Conservation (phyloP, 2,888 invertebrate genomes). For the Urechis unicinctus region DNA sequence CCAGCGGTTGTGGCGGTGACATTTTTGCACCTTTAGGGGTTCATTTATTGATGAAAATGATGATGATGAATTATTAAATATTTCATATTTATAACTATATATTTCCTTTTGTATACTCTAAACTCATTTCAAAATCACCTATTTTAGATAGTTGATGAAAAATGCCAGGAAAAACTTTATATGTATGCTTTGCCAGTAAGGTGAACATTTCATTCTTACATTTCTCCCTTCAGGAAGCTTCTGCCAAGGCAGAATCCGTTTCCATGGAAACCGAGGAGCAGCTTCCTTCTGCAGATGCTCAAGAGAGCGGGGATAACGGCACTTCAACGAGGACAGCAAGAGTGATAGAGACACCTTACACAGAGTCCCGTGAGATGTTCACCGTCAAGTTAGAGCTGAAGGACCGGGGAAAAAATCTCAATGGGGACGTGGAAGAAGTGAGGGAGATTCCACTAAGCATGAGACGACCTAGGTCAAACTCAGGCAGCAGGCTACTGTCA, state of each 20-base stretch:
- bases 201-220: too few species aligned
- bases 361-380: too few species aligned
- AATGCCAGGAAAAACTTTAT: too few species aligned
- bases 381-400: not conserved
- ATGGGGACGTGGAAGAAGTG: not conserved
- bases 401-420: not conserved
- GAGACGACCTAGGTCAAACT: constrained; percentile 63
- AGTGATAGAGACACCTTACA: not conserved
- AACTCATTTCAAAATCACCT: too few species aligned
- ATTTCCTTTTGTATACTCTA: too few species aligned
- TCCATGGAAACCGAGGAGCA: not conserved
- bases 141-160: too few species aligned
- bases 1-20: not conserved
- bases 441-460: constrained; percentile 5
- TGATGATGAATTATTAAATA: too few species aligned
- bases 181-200: too few species aligned
- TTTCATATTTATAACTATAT: too few species aligned
- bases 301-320: not conserved
- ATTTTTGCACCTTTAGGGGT: not conserved
- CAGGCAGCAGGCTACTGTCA: constrained; percentile 71
- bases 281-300: too few species aligned
- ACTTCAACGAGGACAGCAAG: not conserved
- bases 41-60: not conserved
- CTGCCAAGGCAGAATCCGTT: constrained; percentile 1
- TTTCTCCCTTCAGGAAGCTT: not conserved